phyloP scores from a whole-genome alignment of 2,888 invertebrate genomes.

The Criorhina ranunculi region DNA sequence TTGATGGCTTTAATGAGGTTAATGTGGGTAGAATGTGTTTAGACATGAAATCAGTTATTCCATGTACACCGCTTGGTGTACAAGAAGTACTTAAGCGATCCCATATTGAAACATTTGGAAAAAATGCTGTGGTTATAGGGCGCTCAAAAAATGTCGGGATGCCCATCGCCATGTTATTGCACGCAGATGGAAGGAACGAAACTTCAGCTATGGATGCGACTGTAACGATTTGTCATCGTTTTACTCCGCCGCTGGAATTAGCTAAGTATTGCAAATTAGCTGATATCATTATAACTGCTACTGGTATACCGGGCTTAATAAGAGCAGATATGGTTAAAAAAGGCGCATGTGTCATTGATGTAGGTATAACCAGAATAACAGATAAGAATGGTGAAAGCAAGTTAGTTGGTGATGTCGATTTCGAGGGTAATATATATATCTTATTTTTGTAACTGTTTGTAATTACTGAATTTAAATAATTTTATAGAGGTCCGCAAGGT shows the following conservation, averaged over 20 bases:
- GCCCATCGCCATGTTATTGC: constrained; percentile 94
- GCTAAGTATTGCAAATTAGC: constrained; percentile 86
- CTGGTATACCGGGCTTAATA: constrained; percentile 90
- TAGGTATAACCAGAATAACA: constrained; percentile 91
- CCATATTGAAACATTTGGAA: constrained; percentile 92
- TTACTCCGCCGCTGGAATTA: constrained; percentile 92
- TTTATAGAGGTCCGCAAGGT: constrained; percentile 89
- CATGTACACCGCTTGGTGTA: constrained; percentile 91
- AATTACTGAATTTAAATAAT: constrained; percentile 77
- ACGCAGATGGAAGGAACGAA: constrained; percentile 90
- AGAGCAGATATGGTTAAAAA: constrained; percentile 94
- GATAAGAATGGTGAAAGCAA: constrained; percentile 88
- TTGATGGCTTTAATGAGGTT: constrained; percentile 94
- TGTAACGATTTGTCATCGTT: constrained; percentile 94
- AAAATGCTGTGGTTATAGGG: constrained; percentile 94
- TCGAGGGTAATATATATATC: constrained; percentile 86
- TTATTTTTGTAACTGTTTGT: background rate
- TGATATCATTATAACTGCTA: constrained; percentile 84
- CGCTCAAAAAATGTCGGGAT: constrained; percentile 96
- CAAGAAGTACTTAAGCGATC: constrained; percentile 84
- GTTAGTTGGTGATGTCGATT: constrained; percentile 95
- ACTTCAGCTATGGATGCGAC: constrained; percentile 93
- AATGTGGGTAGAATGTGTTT: constrained; percentile 92
- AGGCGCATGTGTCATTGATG: constrained; percentile 95
- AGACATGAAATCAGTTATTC: constrained; percentile 90